A percentile compares a stretch with the other conserved stretches of the same genome.
These are phyloP conservation scores for Zoanthus sansibaricus DNA, from an alignment of 92 coral and sea anemone genomes.

Conservation along the genomic window DNA sequence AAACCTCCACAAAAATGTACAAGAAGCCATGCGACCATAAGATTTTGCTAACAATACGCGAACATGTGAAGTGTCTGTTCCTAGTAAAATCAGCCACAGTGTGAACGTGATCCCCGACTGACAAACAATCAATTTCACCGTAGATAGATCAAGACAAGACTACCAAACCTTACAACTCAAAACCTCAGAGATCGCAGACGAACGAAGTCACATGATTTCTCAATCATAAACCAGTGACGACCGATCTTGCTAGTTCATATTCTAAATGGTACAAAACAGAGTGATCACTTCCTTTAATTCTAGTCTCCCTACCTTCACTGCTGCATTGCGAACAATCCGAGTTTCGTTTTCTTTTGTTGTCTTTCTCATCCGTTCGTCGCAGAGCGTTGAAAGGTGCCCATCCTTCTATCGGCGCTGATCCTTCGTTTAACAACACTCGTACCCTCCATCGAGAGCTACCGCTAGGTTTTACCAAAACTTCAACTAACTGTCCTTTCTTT, in stretches of 20 bases:
- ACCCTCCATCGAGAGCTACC: slow-evolving; percentile 95
- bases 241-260: not conserved
- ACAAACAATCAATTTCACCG: not conserved
- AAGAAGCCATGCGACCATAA: not conserved
- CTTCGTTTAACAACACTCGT: slow-evolving; percentile 87
- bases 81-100: not conserved
- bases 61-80: not conserved
- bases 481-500: slow-evolving; percentile 95
- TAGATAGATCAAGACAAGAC: not conserved
- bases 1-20: slow-evolving; percentile 1
- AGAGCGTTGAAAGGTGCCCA: slow-evolving; percentile 92
- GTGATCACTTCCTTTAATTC: not conserved
- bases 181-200: not conserved
- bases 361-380: slow-evolving; percentile 82
- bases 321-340: slow-evolving; percentile 98
- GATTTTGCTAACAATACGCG: not conserved
- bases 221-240: not conserved
- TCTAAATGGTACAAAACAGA: not conserved
- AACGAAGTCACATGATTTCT: not conserved
- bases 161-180: not conserved
- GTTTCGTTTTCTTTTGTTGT: slow-evolving; percentile 78
- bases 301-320: slow-evolving; percentile 87
- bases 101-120: not conserved
- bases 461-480: slow-evolving; percentile 90
- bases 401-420: slow-evolving; percentile 83